These are phyloP conservation scores for Phortica magna DNA, from an alignment of 2,888 invertebrate genomes.

Conservation along the genomic window DNA sequence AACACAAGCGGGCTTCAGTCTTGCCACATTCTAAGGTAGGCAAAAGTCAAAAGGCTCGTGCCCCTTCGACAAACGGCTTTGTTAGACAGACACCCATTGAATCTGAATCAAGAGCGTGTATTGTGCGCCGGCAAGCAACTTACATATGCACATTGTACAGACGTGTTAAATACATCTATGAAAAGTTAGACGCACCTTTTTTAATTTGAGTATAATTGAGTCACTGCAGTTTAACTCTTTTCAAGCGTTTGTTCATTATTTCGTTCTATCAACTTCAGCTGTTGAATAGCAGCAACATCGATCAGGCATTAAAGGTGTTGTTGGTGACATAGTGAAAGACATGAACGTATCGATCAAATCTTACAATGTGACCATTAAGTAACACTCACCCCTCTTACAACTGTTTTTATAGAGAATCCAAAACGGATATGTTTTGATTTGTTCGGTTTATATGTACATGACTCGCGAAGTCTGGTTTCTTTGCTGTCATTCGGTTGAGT, in stretches of 20 bases:
- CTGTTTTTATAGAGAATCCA: background rate
- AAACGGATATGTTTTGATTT: constrained; percentile 3
- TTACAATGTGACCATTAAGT: background rate
- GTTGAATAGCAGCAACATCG: background rate
- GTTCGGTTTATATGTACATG: background rate
- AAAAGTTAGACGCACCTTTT: background rate
- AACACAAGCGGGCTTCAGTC: background rate
- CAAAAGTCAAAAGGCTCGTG: constrained; percentile 40
- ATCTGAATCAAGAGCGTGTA: background rate
- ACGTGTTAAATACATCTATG: constrained; percentile 71
- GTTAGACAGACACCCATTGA: background rate
- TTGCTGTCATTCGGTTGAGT: background rate
- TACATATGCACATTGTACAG: constrained; percentile 60
- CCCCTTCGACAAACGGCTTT: constrained; percentile 18
- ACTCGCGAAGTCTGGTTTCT: background rate
- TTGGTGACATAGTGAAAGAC: constrained; percentile 16
- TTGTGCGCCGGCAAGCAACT: background rate
- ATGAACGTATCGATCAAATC: constrained; percentile 14
- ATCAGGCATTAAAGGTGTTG: constrained; percentile 14
- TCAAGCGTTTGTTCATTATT: background rate
- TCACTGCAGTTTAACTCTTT: constrained; percentile 20
- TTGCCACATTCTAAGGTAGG: background rate
- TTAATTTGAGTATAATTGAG: constrained; percentile 24
- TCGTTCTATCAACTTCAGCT: constrained; percentile 13
- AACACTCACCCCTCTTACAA: background rate